Conservation (phyloP, 2,797 vertebrate species). For the Luscinia luscinia region DNA sequence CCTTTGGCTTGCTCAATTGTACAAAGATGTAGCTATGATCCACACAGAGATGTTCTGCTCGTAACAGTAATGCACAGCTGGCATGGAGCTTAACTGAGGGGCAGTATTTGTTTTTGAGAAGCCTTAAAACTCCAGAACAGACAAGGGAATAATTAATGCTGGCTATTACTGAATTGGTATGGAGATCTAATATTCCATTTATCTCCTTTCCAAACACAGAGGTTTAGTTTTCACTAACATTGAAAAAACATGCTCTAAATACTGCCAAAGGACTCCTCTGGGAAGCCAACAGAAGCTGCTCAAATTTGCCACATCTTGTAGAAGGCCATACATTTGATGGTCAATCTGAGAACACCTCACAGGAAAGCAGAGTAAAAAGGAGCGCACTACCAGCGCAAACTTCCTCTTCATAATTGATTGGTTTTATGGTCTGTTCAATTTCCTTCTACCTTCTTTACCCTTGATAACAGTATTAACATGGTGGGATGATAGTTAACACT, state of each 20-base stretch:
- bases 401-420: not conserved
- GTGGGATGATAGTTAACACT: not conserved
- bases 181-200: not conserved
- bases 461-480: not conserved
- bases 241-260: not conserved
- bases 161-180: not conserved
- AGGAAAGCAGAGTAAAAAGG: not conserved
- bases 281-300: not conserved
- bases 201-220: not conserved
- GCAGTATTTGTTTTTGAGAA: not conserved
- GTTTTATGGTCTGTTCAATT: not conserved
- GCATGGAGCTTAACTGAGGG: not conserved
- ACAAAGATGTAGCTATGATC: not conserved
- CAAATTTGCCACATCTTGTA: not conserved
- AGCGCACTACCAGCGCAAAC: not conserved
- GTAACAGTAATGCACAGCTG: not conserved
- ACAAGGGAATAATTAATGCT: not conserved
- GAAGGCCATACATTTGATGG: not conserved
- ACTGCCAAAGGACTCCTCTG: not conserved
- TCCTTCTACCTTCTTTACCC: not conserved
- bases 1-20: not conserved
- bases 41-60: not conserved
- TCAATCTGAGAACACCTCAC: not conserved
- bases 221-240: not conserved
- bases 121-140: not conserved